Percentiles rank a stretch among this genome's conserved stretches.
Evolutionary conservation across 1,140 invertebrate genomes (phyloP).

Genomic region (Zaprionus africanus): DNA sequence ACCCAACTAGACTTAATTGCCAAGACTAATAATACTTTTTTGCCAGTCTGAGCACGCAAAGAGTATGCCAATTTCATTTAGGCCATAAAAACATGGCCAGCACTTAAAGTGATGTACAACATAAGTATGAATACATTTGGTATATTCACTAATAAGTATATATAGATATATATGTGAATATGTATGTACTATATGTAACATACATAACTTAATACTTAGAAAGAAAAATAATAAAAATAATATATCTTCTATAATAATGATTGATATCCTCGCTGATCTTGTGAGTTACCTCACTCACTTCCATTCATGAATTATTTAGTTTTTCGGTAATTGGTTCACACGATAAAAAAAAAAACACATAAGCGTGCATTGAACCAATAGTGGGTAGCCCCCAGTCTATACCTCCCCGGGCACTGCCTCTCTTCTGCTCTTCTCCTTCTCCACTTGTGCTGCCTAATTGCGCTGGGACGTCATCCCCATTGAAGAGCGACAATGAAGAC

Average conservation of each 20-base stretch:
- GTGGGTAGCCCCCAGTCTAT: not conserved
- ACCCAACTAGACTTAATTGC: conserved; percentile 1
- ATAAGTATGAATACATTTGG: not conserved
- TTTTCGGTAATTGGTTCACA: not conserved
- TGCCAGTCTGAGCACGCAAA: too few relatives aligned
- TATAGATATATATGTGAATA: not conserved
- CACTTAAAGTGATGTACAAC: not conserved
- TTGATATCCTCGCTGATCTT: not conserved
- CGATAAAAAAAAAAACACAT: not conserved
- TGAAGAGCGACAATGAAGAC: conserved; percentile 4
- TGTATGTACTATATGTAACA: not conserved
- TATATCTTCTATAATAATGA: not conserved
- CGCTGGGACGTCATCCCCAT: conserved; percentile 3
- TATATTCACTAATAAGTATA: not conserved
- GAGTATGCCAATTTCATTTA: not conserved
- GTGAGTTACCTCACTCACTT: not conserved
- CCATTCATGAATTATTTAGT: too few relatives aligned
- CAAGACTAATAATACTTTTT: not conserved
- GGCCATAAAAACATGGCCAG: not conserved
- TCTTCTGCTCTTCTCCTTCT: not conserved
- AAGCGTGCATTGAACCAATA: conserved; percentile 4
- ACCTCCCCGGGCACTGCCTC: not conserved
- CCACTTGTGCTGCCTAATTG: conserved; percentile 5
- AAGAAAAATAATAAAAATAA: too few relatives aligned
- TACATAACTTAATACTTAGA: too few relatives aligned